Evolutionary conservation across 2,113 vertebrate genomes (phyloP).

Genomic region (Picathartes gymnocephalus): DNA sequence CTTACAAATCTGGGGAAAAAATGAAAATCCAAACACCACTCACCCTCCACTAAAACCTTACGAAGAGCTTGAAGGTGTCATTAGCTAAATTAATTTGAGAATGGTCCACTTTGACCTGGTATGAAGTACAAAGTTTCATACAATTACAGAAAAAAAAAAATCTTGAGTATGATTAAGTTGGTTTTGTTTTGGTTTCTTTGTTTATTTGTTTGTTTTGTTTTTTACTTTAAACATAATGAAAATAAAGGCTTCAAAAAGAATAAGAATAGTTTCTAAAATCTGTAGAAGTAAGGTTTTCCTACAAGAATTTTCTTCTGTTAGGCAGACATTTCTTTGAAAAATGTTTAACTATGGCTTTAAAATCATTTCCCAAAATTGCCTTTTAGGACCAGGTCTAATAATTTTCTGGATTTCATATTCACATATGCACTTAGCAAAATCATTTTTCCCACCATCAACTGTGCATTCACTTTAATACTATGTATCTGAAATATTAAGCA

Average conservation of each 20-base stretch:
- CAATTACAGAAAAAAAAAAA: background rate
- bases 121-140: background rate
- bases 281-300: background rate
- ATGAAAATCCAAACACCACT: background rate
- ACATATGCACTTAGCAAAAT: background rate
- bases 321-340: background rate
- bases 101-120: background rate
- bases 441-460: background rate
- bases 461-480: too few relatives aligned
- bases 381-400: background rate
- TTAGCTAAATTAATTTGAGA: background rate
- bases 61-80: background rate
- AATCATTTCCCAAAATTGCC: background rate
- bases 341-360: background rate
- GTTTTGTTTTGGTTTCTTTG: background rate
- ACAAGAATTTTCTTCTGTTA: background rate
- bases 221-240: background rate
- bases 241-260: background rate
- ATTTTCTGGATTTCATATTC: background rate
- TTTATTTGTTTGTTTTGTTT: background rate
- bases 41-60: accelerated
- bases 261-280: background rate
- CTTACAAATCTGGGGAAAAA: background rate
- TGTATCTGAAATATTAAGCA: background rate
- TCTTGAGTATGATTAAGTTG: background rate